Evolutionary conservation across 1,140 invertebrate species (phyloP), one percentile per base, ranked within the genome.

Genomic region (Protaetia brevitarsis): DNA sequence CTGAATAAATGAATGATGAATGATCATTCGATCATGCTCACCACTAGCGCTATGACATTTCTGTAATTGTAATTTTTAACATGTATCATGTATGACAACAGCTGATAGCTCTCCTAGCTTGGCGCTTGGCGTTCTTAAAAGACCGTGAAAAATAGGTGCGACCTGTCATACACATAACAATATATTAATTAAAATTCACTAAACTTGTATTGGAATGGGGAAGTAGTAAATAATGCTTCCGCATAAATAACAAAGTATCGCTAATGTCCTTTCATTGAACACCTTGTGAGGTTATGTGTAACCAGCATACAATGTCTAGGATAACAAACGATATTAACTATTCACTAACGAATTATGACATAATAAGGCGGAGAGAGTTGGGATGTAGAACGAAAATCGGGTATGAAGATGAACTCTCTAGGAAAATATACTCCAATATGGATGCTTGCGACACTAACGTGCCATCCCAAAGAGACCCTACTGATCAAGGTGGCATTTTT

Each of bases 401-500:
- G 21, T 69, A 68, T 67, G 67, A 67, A 11, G 73, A 75, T 59
- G 66, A 69, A 31, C 26, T 77, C 29, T 63, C 66, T 11, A 64
- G 61, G 11, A 76, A 72, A 63, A 23, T 76, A 21, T 75, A 75
- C 58, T 68, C 59, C 7, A 68, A 63, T 41, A 61, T 73, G 19
- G 70, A 71, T 59, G 34, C 36, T 0, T 69, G 61, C 19, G 16
- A 27, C 6, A 10, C 23, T 10, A 21, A 26, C 6, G 19, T 60
- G 6, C 51, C 36, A n/a, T 13, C 63, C 16, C 30, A 68, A 65
- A 26, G 31, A 41, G 29, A 68, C 45, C 37, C 31, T 67, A 19
- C 28, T 36, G 66, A 66, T 29, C 63, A 69, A 73, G 93, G 93
- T 30, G 93, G 91, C 31, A 89, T 97, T 28, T 97, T 96, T 78